Conservation (phyloP, 2,888 invertebrate genomes). For the Elegia similella region DNA sequence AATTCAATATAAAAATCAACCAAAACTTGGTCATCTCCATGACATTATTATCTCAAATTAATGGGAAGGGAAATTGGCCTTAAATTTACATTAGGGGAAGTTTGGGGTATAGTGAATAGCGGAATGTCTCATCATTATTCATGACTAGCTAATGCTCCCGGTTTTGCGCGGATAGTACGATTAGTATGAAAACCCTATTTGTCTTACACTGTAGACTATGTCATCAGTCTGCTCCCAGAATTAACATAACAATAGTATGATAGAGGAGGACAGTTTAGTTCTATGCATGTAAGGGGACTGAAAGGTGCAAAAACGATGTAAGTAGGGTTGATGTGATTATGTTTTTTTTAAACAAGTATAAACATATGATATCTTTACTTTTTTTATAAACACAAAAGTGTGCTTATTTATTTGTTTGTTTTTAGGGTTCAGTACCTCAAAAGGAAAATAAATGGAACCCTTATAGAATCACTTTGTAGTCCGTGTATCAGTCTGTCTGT, state of each 20-base stretch:
- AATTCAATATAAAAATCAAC: no score
- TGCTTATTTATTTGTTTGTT: no score
- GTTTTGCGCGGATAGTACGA: slow-evolving; percentile 7
- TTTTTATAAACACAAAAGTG: no score
- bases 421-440: no score
- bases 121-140: slow-evolving; percentile 13
- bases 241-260: neutral
- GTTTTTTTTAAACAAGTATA: no score
- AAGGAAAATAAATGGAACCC: no score
- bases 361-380: no score
- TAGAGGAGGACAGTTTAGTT: neutral
- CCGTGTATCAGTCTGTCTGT: no score
- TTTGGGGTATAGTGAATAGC: slow-evolving; percentile 3
- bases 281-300: no score
- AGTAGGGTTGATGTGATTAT: no score
- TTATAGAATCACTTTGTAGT: no score
- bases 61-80: slow-evolving; percentile 8
- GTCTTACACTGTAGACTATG: neutral
- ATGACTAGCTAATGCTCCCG: slow-evolving; percentile 11
- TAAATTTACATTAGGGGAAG: slow-evolving; percentile 13
- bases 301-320: no score
- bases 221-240: neutral
- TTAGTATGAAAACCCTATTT: slow-evolving; percentile 1
- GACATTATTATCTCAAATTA: neutral
- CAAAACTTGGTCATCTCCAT: slow-evolving; percentile 2